These are phyloP conservation scores for Chamaetylas fuelleborni DNA, from an alignment of 2,113 vertebrate genomes.

Conservation along the genomic window DNA sequence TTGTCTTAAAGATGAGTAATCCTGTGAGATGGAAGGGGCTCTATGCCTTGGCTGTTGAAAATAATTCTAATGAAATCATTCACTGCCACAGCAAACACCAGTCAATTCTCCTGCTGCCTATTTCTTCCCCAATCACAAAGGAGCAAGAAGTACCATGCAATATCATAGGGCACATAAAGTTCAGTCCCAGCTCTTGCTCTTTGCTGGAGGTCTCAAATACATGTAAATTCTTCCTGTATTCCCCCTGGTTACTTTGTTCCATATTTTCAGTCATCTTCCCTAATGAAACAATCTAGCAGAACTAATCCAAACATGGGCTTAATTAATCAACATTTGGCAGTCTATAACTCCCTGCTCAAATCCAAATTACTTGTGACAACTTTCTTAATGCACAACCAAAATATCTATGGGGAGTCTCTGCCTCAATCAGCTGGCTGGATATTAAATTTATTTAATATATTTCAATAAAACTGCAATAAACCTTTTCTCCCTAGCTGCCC, in stretches of 20 bases:
- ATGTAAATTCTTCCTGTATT: constrained; percentile 15
- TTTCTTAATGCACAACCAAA: constrained; percentile 75
- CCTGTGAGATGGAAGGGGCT: neutral
- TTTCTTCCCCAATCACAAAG: neutral
- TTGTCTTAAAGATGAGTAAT: neutral
- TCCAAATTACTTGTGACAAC: constrained; percentile 82
- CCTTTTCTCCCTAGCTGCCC: constrained; percentile 21
- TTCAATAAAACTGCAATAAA: constrained; percentile 67
- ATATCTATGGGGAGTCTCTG: constrained; percentile 58
- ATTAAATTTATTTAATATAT: constrained; percentile 59
- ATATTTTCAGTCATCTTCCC: constrained; percentile 71
- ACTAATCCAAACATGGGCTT: constrained; percentile 83
- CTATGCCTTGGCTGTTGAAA: neutral
- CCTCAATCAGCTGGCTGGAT: constrained; percentile 20
- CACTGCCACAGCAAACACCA: neutral
- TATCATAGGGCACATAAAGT: neutral
- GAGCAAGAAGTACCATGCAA: neutral
- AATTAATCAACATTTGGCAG: constrained; percentile 85
- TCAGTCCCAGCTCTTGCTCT: neutral
- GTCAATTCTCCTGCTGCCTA: neutral
- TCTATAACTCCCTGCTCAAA: constrained; percentile 58
- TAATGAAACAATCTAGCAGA: constrained; percentile 84
- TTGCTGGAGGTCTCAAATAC: neutral
- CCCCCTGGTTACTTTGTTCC: constrained; percentile 45
- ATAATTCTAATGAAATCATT: neutral